These are phyloP conservation scores for Teleiodes luculella DNA, from an alignment of 2,888 invertebrate genomes.

Conservation along the genomic window DNA sequence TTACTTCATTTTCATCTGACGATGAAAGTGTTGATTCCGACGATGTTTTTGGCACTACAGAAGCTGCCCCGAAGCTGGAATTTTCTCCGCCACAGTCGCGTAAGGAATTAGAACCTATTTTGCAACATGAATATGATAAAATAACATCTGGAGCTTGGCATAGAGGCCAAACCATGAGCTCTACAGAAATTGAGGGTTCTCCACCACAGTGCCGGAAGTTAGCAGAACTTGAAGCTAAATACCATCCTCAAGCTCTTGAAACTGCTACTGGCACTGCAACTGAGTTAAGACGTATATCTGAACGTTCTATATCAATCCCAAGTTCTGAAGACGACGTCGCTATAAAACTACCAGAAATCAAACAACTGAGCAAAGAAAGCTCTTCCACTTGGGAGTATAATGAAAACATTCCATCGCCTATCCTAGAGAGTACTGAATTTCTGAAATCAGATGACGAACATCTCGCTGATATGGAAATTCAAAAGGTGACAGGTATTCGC, in stretches of 20 bases:
- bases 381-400: slow-evolving; percentile 81
- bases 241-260: slow-evolving; percentile 81
- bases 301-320: slow-evolving; percentile 86
- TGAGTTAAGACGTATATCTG: slow-evolving; percentile 84
- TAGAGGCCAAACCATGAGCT: slow-evolving; percentile 85
- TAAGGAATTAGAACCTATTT: slow-evolving; percentile 86
- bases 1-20: slow-evolving; percentile 87
- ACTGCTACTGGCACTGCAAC: slow-evolving; percentile 80
- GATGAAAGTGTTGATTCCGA: slow-evolving; percentile 88
- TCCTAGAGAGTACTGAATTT: slow-evolving; percentile 80
- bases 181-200: slow-evolving; percentile 87
- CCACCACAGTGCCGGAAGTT: slow-evolving; percentile 85
- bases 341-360: slow-evolving; percentile 75
- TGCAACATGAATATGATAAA: slow-evolving; percentile 85
- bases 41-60: slow-evolving; percentile 87
- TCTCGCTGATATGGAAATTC: slow-evolving; percentile 75
- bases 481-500: slow-evolving; percentile 71
- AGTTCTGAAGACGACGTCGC: slow-evolving; percentile 86
- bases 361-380: slow-evolving; percentile 70
- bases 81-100: slow-evolving; percentile 87
- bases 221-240: slow-evolving; percentile 81
- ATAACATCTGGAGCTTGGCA: slow-evolving; percentile 83
- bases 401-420: slow-evolving; percentile 82
- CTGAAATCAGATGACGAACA: slow-evolving; percentile 79
- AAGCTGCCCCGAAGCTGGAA: slow-evolving; percentile 85